Percentiles rank a stretch among this genome's conserved stretches.
phyloP scores from a whole-genome alignment of 1,140 invertebrate species.

The Drosophila busckii region DNA sequence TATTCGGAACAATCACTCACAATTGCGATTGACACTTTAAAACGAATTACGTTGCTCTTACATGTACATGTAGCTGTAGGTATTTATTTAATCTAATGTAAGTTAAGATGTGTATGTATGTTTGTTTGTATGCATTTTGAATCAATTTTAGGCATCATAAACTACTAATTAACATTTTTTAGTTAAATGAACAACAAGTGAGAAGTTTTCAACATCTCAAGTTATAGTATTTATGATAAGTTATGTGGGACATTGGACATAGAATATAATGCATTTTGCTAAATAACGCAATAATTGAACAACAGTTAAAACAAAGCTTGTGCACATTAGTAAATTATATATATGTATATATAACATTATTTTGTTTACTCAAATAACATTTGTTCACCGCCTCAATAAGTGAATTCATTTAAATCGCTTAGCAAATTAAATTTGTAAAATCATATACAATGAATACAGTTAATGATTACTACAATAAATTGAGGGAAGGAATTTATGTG shows the following conservation, averaged over 20 bases:
- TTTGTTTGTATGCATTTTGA: conserved; percentile 7
- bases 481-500: too few relatives aligned
- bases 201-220: conserved; percentile 24
- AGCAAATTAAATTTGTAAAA: too few relatives aligned
- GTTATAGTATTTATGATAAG: conserved; percentile 18
- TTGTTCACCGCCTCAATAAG: too few relatives aligned
- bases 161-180: conserved; percentile 34
- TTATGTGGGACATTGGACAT: conserved; percentile 5
- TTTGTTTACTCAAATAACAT: conserved; percentile 18
- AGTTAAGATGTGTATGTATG: conserved; percentile 24
- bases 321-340: conserved; percentile 27
- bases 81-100: conserved; percentile 6
- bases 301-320: conserved; percentile 29
- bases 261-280: conserved; percentile 10
- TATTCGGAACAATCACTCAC: conserved; percentile 28
- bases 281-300: conserved; percentile 10
- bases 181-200: conserved; percentile 34
- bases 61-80: not conserved
- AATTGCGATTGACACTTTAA: conserved; percentile 36
- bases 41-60: conserved; percentile 14
- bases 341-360: too few relatives aligned
- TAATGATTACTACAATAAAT: too few relatives aligned
- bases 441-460: too few relatives aligned
- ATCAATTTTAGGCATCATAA: conserved; percentile 13
- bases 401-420: too few relatives aligned